Base-by-base conservation (phyloP, 1,140 invertebrate genomes). In the Metopolophium dirhodum region DNA sequence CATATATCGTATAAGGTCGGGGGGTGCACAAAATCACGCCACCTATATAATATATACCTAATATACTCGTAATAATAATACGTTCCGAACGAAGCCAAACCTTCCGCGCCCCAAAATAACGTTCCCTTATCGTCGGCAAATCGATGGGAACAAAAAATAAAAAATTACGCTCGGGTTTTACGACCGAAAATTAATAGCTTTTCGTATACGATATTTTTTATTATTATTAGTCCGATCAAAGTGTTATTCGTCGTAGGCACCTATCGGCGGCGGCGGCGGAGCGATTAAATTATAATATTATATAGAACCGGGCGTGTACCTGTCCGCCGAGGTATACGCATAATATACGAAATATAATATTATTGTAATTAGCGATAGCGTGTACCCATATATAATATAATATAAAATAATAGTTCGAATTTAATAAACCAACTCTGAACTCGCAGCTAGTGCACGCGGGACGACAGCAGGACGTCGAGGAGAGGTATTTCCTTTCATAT, bases 161-260 rank as follows among this genome's bases (percentile, higher is more conserved):
- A 41, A 85, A 85, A 85, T n/a, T 26, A 41, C 22, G 83, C 83
- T 41, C 37, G 2, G 83, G 37, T 85, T 85, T 85, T 85, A 85
- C 83, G 35, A 41, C 37, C 83, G 22, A 85, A 85, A 85, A 85
- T 41, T 85, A 41, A 85, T 85, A 85, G 37, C 41, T 85, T 85
- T 85, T 85, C 23, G 37, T 85, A 14, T 85, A 85, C 83, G 37
- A 41, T 26, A 11, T 26, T 54, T 51, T 23, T 54, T 54, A 51
- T 37, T 37, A 37, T 85, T 41, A 26, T 85, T 41, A 23, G 37
- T 45, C 37, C 37, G 37, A 45, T 85, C 37, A 23, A 9, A 85
- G 41, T 85, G 41, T 45, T 85, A 2, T 37, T 22, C 35, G 35
- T 82, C 51, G 20, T 41, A 3, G 41, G 41, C 41, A 45, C n/a